These are phyloP conservation scores for Stichopus chloronotus DNA, from an alignment of 35 echinoderm and acorn worm species.

Conservation along the genomic window DNA sequence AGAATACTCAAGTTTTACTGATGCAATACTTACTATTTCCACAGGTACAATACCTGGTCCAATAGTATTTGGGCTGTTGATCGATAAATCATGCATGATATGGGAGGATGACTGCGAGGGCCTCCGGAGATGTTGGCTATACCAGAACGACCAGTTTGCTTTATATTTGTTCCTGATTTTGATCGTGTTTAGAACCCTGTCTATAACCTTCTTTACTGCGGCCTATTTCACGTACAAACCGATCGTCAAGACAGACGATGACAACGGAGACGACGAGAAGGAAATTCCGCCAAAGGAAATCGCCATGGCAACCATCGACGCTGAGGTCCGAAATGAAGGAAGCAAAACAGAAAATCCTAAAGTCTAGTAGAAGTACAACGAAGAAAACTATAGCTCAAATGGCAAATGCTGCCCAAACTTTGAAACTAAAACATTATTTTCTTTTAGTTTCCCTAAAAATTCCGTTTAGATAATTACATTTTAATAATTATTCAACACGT, in stretches of 20 bases:
- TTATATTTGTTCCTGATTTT: constrained; percentile 53
- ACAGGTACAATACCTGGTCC: constrained; percentile 79
- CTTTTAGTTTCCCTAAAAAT: too few species aligned
- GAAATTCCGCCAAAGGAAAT: neutral
- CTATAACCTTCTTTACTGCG: neutral
- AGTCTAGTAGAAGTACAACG: too few species aligned
- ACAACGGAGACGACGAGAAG: neutral
- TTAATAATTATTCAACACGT: too few species aligned
- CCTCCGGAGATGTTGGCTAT: constrained; percentile 72
- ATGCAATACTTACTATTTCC: neutral
- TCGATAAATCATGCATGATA: constrained; percentile 79
- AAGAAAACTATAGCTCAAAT: too few species aligned
- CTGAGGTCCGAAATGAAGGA: neutral
- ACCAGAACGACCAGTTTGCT: constrained; percentile 70
- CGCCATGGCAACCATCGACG: neutral
- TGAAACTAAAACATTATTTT: too few species aligned
- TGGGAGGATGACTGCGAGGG: constrained; percentile 80
- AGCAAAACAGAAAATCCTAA: neutral
- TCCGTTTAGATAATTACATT: too few species aligned
- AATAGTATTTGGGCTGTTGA: constrained; percentile 71
- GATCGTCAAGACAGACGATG: neutral
- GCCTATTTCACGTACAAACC: constrained; percentile 25
- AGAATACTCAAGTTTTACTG: too few species aligned
- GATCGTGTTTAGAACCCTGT: neutral
- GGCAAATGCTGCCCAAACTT: too few species aligned